Base-by-base conservation (phyloP, 2,888 invertebrate species). In the Drosophila paranaensis region DNA sequence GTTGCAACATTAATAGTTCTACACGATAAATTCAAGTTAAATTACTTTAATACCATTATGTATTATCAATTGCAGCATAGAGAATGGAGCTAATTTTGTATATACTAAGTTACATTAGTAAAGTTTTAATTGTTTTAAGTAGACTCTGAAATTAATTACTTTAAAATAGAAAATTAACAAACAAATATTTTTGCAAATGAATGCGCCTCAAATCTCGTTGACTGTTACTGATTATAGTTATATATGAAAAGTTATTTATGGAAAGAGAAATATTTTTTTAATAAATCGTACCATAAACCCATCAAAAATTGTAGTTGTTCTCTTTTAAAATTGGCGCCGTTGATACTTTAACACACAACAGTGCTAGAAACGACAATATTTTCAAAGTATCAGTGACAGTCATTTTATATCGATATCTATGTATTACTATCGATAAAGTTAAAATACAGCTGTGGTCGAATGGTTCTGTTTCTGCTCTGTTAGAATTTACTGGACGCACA, bases 181-280 rank as follows among this genome's bases (percentile, higher is more conserved):
- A 50, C 50, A 72, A 74, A 68, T 69, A 70, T 78, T 50, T 69
- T 66, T 55, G 54, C 57, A 73, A 71, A 64, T 63, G 56, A 74
- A 79, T 65, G 67, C 60, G 71, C 71, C 56, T 65, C 61, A 70
- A 70, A 75, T 71, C 65, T 74, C 60, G 77, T 78, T 82, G 74
- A 89, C 78, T 78, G 82, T 84, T 89, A 79, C 73, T 60, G 42
- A 77, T 69, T 71, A 72, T 74, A 71, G 71, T 88, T 81, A 88
- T 42, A 65, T 79, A 88, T 81, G 60, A 77, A 81, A 69, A 25
- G 71, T 85, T 87, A 89, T 79, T 66, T 74, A 68, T 87, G 85
- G 77, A 77, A 69, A 84, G 81, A 89, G 90, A 86, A 87, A 89
- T 87, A 89, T 89, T 88, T 87, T 87, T 89, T 58, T 88, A 87